Conservation (phyloP, 2,888 invertebrate genomes). For the Athetis lepigone region DNA sequence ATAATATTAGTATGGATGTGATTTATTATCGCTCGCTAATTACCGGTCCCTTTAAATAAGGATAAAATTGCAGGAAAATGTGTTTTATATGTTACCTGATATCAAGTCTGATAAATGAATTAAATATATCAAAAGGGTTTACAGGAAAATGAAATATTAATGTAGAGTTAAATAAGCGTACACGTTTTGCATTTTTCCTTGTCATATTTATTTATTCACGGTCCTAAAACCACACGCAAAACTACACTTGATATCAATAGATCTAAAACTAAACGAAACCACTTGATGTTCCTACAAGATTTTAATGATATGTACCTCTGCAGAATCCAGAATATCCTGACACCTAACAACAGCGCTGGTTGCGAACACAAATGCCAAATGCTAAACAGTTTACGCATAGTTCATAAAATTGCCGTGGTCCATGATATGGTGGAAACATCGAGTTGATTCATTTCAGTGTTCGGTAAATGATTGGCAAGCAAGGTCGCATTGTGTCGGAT, state of each 20-base stretch:
- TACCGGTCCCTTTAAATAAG: too few relatives aligned
- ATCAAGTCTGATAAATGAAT: too few relatives aligned
- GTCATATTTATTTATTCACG: too few relatives aligned
- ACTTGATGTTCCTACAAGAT: conserved; percentile 26
- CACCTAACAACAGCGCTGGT: background rate
- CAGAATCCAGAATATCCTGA: conserved; percentile 18
- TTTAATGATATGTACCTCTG: conserved; percentile 20
- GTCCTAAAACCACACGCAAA: too few relatives aligned
- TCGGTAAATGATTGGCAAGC: conserved; percentile 54
- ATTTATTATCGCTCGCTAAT: too few relatives aligned
- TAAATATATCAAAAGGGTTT: too few relatives aligned
- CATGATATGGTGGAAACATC: conserved; percentile 8
- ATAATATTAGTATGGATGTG: too few relatives aligned
- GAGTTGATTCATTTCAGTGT: conserved; percentile 36
- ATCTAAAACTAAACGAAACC: conserved; percentile 23
- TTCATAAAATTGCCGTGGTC: background rate
- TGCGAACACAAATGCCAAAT: conserved; percentile 20
- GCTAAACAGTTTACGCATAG: background rate
- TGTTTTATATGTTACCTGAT: too few relatives aligned
- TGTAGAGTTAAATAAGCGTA: too few relatives aligned
- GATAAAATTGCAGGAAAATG: too few relatives aligned
- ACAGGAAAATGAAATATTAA: too few relatives aligned
- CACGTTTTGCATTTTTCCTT: too few relatives aligned
- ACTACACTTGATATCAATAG: conserved; percentile 10
- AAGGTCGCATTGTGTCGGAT: conserved; percentile 43